phyloP scores from a whole-genome alignment of 2,113 vertebrate species.

The Amphilophus citrinellus region DNA sequence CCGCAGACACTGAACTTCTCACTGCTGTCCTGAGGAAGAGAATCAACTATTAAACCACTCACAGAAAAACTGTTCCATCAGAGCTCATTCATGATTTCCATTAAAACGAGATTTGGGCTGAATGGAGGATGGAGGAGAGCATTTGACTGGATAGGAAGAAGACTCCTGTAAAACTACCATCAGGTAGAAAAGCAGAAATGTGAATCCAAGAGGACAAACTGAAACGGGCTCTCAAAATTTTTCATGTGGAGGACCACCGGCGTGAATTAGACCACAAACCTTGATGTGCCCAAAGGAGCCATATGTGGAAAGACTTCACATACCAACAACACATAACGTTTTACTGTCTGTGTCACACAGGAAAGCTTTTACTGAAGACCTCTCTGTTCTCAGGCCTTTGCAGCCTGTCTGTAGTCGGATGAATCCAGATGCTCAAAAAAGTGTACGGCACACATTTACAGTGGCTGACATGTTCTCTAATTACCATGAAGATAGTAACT shows the following conservation, averaged over 20 bases:
- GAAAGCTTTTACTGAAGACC: neutral
- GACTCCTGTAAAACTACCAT: constrained; percentile 18
- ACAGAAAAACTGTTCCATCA: constrained; percentile 39
- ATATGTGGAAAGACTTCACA: constrained; percentile 8
- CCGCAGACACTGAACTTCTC: constrained; percentile 62
- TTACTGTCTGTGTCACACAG: neutral
- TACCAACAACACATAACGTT: constrained; percentile 12
- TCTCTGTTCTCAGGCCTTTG: neutral
- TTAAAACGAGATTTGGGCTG: constrained; percentile 18
- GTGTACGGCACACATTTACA: no score
- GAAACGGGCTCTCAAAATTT: neutral
- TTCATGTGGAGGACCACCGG: constrained; percentile 27
- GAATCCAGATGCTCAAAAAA: neutral
- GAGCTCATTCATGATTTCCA: constrained; percentile 36
- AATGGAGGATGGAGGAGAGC: neutral
- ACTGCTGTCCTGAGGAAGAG: constrained; percentile 15
- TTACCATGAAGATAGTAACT: no score
- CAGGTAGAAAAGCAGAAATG: constrained; percentile 33
- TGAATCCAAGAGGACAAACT: constrained; percentile 16
- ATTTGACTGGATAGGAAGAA: constrained; percentile 15
- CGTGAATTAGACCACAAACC: constrained; percentile 11
- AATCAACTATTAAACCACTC: constrained; percentile 43
- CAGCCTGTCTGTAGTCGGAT: neutral
- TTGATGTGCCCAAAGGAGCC: neutral
- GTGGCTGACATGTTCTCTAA: no score